Evolutionary conservation across 2,888 invertebrate genomes (phyloP), one percentile per base, ranked within the genome.

Genomic region (Napeogenes sylphis): DNA sequence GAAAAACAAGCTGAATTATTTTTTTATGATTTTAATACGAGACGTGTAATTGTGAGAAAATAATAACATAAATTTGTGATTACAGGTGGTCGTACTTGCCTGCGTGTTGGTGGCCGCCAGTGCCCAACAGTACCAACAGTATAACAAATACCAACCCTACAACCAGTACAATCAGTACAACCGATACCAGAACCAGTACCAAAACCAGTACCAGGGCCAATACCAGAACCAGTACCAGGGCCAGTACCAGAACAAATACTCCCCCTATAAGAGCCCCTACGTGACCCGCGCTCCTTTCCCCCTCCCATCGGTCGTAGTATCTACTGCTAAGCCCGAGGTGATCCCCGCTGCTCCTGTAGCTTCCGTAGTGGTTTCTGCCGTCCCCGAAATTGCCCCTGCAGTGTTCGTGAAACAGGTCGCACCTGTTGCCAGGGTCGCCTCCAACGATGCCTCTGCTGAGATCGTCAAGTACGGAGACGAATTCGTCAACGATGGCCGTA

Each of bases 401-500:
- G 66, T 55, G 33, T 53, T 67, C 21, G 75, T 72, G 62, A 63
- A 75, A 57, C 73, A 79, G 61, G 73, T 77, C 42, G 58, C 68
- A n/a, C 64, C 70, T 46, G 63, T 69, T 47, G 68, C 70, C 56
- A 72, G 62, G 55, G 68, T 67, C n/a, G 65, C 63, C 30, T 64
- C 62, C 56, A 72, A 78, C 32, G 80, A 79, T 32, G 78, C 76
- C 67, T 67, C 76, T 55, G 78, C 78, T 10, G 71, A 74, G 61
- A 85, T 82, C 54, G 63, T 90, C 30, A 82, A 76, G 63, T 83
- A 79, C 73, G 81, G 80, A 59, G 84, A 84, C 66, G 88, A 90
- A 55, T 80, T 87, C 63, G 83, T 81, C 68, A 81, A 83, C 45
- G 91, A 92, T 68, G 92, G 92, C 62, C 78, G 87, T 81, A 84